A percentile compares a stretch with the other conserved stretches of the same genome.
Evolutionary conservation across 2,113 vertebrate genomes (phyloP).

Genomic region (Spilogale gracilis): DNA sequence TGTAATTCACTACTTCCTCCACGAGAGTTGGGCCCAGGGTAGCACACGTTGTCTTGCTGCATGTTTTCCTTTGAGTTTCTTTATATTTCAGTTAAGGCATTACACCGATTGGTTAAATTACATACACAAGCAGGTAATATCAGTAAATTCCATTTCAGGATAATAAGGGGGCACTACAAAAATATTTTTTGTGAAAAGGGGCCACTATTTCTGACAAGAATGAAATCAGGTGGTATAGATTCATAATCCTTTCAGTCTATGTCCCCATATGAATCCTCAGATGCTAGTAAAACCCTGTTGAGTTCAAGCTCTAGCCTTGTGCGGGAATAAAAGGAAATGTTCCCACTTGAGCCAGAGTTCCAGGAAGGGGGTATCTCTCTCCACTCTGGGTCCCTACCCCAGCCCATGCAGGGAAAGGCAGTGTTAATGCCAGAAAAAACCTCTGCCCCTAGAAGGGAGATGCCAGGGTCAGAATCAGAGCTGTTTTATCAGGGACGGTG

Average conservation of each 20-base stretch:
- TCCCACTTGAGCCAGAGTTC: neutral
- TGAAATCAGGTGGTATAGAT: neutral
- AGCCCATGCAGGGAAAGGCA: neutral
- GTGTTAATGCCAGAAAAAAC: neutral
- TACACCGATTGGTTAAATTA: slow-evolving; percentile 46
- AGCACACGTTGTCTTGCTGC: slow-evolving; percentile 21
- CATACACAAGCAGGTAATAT: slow-evolving; percentile 2
- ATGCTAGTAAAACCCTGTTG: neutral
- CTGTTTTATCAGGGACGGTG: neutral
- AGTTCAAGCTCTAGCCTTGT: neutral
- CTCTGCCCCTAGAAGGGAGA: neutral
- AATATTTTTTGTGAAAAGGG: neutral
- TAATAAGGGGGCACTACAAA: slow-evolving; percentile 33
- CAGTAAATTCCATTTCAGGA: slow-evolving; percentile 52
- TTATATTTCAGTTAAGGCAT: slow-evolving; percentile 45
- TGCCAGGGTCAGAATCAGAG: neutral
- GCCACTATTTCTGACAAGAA: neutral
- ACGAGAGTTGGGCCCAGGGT: neutral
- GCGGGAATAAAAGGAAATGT: neutral
- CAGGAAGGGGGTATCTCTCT: neutral
- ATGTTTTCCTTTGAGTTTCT: slow-evolving; percentile 51
- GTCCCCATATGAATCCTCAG: neutral
- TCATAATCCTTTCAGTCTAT: neutral
- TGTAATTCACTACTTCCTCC: neutral
- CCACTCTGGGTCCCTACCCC: neutral